These are phyloP conservation scores for Arbacia lixula DNA, from an alignment of 53 echinoderm and acorn worm genomes.

Conservation along the genomic window DNA sequence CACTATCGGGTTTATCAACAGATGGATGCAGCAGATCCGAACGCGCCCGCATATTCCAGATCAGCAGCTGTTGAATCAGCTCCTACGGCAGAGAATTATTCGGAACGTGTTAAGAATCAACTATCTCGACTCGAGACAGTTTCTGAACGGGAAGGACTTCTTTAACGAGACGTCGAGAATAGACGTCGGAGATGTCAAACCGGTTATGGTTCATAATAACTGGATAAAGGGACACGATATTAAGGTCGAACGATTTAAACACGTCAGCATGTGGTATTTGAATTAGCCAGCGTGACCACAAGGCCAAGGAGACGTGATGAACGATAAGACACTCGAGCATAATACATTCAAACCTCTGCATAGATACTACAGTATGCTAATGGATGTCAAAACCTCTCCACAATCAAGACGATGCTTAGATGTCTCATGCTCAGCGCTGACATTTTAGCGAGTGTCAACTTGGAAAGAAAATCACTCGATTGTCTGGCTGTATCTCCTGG, in stretches of 20 bases:
- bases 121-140: constrained; percentile 51
- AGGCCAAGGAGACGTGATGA: too few relatives aligned
- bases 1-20: constrained; percentile 52
- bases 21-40: constrained; percentile 56
- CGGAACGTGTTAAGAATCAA: constrained; percentile 28
- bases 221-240: constrained; percentile 78
- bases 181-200: constrained; percentile 36
- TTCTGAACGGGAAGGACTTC: constrained; percentile 63
- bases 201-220: constrained; percentile 77
- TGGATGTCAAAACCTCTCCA: too few relatives aligned
- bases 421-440: too few relatives aligned
- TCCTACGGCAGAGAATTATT: background rate
- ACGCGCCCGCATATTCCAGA: constrained; percentile 50
- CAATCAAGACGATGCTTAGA: too few relatives aligned
- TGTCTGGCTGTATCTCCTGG: too few relatives aligned
- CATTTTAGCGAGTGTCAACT: too few relatives aligned
- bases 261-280: constrained; percentile 69
- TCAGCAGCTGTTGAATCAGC: constrained; percentile 64
- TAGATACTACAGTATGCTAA: too few relatives aligned
- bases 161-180: constrained; percentile 67
- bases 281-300: too few relatives aligned
- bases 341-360: too few relatives aligned
- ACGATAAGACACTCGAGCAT: too few relatives aligned
- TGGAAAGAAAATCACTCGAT: too few relatives aligned
- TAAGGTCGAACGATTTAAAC: constrained; percentile 69